Evolutionary conservation across 2,113 vertebrate genomes (phyloP).

Genomic region (Cyanocitta stelleri): DNA sequence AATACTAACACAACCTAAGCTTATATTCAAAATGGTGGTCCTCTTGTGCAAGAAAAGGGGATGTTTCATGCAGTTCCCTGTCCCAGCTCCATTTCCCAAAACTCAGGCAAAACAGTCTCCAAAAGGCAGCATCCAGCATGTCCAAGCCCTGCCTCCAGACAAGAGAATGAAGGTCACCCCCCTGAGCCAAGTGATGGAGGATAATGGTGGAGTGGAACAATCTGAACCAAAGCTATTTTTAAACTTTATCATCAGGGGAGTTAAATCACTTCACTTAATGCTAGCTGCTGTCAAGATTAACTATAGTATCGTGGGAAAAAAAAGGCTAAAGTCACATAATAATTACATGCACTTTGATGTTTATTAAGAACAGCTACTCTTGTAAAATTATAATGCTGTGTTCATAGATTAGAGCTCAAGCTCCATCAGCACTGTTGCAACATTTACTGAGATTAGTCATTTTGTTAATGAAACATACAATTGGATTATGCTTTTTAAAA

Average conservation of each 20-base stretch:
- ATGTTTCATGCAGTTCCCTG: neutral
- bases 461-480: slow-evolving; percentile 2
- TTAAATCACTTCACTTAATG: neutral
- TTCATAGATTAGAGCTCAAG: slow-evolving; percentile 24
- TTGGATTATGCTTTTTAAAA: neutral
- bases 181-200: neutral
- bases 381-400: slow-evolving; percentile 51
- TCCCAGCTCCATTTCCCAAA: neutral
- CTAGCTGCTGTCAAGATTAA: slow-evolving; percentile 3
- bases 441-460: slow-evolving; percentile 49
- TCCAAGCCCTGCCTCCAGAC: neutral
- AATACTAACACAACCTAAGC: neutral
- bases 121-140: neutral
- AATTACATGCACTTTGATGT: slow-evolving; percentile 46
- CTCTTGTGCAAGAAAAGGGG: neutral
- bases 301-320: neutral
- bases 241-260: slow-evolving; percentile 29
- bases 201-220: slow-evolving; percentile 1
- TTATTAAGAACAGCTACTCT: slow-evolving; percentile 37
- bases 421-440: slow-evolving; percentile 17
- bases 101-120: neutral
- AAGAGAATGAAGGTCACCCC: neutral
- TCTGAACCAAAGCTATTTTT: slow-evolving; percentile 13
- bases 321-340: slow-evolving; percentile 1
- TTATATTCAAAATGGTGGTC: neutral